Percentiles rank a stretch among this genome's conserved stretches.
Conservation (phyloP, 1,140 invertebrate species). For the Ceratitis capitata region DNA sequence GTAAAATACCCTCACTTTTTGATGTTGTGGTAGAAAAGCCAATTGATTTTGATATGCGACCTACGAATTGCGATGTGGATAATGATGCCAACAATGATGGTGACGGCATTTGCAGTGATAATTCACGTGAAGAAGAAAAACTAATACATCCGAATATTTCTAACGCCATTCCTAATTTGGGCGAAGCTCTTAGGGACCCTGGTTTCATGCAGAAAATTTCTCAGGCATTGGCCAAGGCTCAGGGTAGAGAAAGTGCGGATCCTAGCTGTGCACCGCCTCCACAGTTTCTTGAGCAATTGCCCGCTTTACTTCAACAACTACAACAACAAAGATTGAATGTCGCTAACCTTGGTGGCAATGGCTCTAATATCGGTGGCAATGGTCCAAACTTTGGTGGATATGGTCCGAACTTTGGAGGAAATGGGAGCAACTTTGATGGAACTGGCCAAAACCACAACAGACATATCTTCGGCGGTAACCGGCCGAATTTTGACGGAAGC, state of each 20-base stretch:
- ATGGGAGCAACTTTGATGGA: slow-evolving; percentile 4
- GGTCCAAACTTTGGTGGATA: slow-evolving; percentile 35
- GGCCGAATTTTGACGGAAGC: slow-evolving; percentile 31
- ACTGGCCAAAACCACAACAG: neutral
- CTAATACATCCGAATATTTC: slow-evolving; percentile 13
- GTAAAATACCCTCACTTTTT: slow-evolving; percentile 52
- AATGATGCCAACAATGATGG: neutral
- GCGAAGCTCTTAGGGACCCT: slow-evolving; percentile 55
- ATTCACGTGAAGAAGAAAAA: neutral
- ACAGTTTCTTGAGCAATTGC: slow-evolving; percentile 39
- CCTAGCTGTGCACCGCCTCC: neutral
- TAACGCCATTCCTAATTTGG: slow-evolving; percentile 47
- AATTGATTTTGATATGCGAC: neutral
- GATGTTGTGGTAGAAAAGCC: slow-evolving; percentile 48
- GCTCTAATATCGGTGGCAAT: slow-evolving; percentile 36
- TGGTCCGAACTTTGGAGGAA: neutral
- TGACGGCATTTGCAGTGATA: neutral
- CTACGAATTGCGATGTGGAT: neutral
- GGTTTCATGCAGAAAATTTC: slow-evolving; percentile 55
- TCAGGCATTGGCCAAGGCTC: slow-evolving; percentile 53
- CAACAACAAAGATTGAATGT: slow-evolving; percentile 25
- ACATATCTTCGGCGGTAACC: neutral
- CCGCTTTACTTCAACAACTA: slow-evolving; percentile 41
- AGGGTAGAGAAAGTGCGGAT: slow-evolving; percentile 45
- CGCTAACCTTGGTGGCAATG: neutral